Base-by-base conservation (phyloP, 2,797 vertebrate species). In the Craterocephalus amniculus region DNA sequence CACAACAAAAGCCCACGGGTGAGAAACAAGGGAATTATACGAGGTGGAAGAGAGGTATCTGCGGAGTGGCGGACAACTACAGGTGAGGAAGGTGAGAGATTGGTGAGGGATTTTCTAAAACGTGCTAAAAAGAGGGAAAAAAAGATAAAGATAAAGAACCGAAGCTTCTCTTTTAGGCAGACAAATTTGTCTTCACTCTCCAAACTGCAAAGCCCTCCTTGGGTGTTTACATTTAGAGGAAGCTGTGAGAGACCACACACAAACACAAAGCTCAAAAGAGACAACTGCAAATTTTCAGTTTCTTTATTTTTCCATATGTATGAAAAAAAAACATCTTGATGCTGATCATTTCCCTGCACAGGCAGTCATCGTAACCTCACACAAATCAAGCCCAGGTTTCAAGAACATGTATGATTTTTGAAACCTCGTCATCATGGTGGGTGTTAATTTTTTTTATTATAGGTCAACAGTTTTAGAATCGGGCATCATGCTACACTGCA, bases 401-500 rank as follows among this genome's bases (percentile, higher is more conserved):
- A 43, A 43, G 56, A 70, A 79, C 74, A 60, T 67, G 70, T 70
- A 70, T 63, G 70, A 51, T 38, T 72, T 27, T 51, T 43, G 70
- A 83, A 76, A 80, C 80, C 82, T 80, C 88, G 76, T 79, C 78
- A 49, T 73, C 75, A 67, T 34, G 72, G 87, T 88, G 84, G 89
- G 81, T 84, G 85, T 90, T 74, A 70, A 60, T 73, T 92, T 43
- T 20, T 40, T 88, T 90, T n/a, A n/a, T 89, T 89, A 84, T 91
- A 91, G 90, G 90, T 90, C 91, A 90, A 89, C 82, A 80, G 83
- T 91, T 93, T 93, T 91, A 90, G 88, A 89, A 88, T 88, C 43
- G 27, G 82, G 83, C 88, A 82, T 77, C 87, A 84, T 63, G 85
- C 90, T 90, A 88, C 66, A 81, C 56, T 65, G 84, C 85, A 49